A percentile compares a stretch with the other conserved stretches of the same genome.
Conservation (phyloP, 2,113 vertebrate genomes). For the Parotia lawesii region DNA sequence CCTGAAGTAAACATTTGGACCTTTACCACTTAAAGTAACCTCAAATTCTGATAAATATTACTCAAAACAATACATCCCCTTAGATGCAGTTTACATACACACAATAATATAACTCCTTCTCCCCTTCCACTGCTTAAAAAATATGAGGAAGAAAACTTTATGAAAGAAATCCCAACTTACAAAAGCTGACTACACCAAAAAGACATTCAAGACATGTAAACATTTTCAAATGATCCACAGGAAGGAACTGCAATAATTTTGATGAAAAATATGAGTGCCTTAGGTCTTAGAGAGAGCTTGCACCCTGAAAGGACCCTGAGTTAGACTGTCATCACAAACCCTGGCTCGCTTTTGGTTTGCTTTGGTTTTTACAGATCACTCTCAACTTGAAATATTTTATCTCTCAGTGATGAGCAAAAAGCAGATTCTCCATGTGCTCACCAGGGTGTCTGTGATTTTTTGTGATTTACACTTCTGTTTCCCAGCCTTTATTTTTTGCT, state of each 20-base stretch:
- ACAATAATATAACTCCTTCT: neutral
- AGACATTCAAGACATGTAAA: neutral
- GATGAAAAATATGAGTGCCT: neutral
- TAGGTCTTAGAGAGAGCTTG: neutral
- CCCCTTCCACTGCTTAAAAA: neutral
- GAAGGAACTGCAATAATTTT: neutral
- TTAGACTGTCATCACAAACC: neutral
- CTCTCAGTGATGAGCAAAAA: neutral
- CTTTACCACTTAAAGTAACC: neutral
- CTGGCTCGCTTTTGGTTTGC: neutral
- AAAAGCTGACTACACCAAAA: neutral
- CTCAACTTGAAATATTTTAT: neutral
- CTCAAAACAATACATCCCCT: neutral
- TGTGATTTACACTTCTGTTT: neutral
- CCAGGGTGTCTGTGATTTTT: neutral
- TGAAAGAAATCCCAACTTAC: constrained; percentile 17
- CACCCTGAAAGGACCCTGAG: neutral
- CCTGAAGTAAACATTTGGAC: constrained; percentile 3
- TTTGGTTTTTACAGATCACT: neutral
- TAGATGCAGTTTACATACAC: neutral
- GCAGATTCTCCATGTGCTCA: accelerated
- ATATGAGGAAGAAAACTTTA: constrained; percentile 4
- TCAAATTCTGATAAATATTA: neutral
- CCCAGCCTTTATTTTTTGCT: neutral
- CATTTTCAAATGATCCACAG: neutral